Percentiles rank a stretch among this genome's conserved stretches.
phyloP scores from a whole-genome alignment of 2,888 invertebrate species.

The Mesoligia furuncula region DNA sequence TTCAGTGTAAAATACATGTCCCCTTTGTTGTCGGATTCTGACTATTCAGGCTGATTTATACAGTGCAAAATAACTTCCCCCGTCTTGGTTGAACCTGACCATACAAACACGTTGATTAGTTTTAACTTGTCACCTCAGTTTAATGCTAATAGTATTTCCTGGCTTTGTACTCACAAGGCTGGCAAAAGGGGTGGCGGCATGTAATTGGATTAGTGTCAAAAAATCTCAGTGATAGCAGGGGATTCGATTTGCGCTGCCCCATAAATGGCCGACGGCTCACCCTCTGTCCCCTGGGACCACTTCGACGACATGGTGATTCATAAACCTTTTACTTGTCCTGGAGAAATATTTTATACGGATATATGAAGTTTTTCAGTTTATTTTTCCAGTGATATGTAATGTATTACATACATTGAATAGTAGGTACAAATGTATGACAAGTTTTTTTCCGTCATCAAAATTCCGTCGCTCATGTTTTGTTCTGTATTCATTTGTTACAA shows the following conservation, averaged over 20 bases:
- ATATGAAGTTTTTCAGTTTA: background rate
- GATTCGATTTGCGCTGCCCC: constrained; percentile 44
- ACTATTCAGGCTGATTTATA: too few relatives aligned
- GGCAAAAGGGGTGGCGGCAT: constrained; percentile 4
- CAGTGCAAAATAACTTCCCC: background rate
- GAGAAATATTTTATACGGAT: background rate
- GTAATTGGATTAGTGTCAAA: constrained; percentile 46
- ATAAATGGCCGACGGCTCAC: constrained; percentile 14
- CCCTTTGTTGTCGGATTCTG: too few relatives aligned
- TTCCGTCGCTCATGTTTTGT: too few relatives aligned
- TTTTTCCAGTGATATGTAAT: background rate
- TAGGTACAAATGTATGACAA: background rate
- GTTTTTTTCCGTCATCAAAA: too few relatives aligned
- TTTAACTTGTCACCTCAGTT: background rate
- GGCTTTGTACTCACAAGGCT: background rate
- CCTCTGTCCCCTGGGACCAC: constrained; percentile 31
- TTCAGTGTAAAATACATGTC: too few relatives aligned
- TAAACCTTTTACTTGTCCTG: constrained; percentile 13
- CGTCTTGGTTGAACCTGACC: background rate
- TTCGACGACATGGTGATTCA: constrained; percentile 13
- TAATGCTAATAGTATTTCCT: background rate
- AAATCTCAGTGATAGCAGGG: constrained; percentile 36
- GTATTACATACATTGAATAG: background rate
- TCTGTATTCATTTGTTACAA: too few relatives aligned
- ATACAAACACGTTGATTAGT: background rate